These are phyloP conservation scores for Xyrichtys novacula DNA, from an alignment of 2,797 vertebrate genomes.

Conservation along the genomic window DNA sequence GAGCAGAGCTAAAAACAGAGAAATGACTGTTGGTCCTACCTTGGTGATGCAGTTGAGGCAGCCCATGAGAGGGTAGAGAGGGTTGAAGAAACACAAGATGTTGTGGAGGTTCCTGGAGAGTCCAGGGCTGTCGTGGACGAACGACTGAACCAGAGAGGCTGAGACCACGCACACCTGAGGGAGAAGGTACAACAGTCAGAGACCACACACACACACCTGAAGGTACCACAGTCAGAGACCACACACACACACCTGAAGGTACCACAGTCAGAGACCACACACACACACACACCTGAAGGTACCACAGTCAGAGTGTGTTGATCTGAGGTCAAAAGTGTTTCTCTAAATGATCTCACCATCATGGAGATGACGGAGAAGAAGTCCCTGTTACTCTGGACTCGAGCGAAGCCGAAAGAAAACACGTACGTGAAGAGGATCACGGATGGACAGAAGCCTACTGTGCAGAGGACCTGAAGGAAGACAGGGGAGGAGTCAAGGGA, in stretches of 20 bases:
- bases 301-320: too few relatives aligned
- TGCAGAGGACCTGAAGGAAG: slow-evolving; percentile 77
- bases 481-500: too few relatives aligned
- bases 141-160: slow-evolving; percentile 80
- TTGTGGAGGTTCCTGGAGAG: slow-evolving; percentile 80
- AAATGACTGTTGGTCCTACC: slow-evolving; percentile 57
- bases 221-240: too few relatives aligned
- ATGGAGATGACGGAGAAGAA: slow-evolving; percentile 90
- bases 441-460: slow-evolving; percentile 85
- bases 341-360: slow-evolving; percentile 82
- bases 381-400: slow-evolving; percentile 88
- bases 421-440: slow-evolving; percentile 89
- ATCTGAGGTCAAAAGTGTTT: too few relatives aligned
- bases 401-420: slow-evolving; percentile 88
- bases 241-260: too few relatives aligned
- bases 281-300: too few relatives aligned
- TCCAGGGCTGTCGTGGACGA: slow-evolving; percentile 65
- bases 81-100: slow-evolving; percentile 82
- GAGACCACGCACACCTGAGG: slow-evolving; percentile 85
- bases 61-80: slow-evolving; percentile 86
- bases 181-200: fast-evolving
- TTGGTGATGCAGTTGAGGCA: slow-evolving; percentile 87
- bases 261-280: too few relatives aligned
- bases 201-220: too few relatives aligned
- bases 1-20: too few relatives aligned